Percentiles rank a stretch among this genome's conserved stretches.
Evolutionary conservation across 2,113 vertebrate species (phyloP).

Genomic region (Cottus gobio): DNA sequence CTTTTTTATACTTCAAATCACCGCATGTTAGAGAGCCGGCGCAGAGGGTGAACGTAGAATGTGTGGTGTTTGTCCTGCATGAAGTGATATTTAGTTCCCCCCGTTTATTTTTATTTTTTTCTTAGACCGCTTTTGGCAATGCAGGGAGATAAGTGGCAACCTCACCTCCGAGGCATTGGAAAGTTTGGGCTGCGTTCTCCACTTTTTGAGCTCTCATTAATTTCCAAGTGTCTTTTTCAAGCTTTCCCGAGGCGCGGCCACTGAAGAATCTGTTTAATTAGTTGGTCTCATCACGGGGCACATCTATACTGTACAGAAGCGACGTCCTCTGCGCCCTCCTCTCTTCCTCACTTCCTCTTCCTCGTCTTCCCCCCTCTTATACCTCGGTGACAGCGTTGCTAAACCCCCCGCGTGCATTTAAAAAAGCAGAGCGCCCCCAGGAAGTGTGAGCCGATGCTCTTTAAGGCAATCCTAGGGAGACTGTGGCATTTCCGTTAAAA

Average conservation of each 20-base stretch:
- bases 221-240: conserved; percentile 79
- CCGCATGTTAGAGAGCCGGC: conserved; percentile 59
- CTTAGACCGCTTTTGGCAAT: conserved; percentile 44
- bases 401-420: conserved; percentile 56
- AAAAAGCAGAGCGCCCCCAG: conserved; percentile 33
- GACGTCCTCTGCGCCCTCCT: conserved; percentile 73
- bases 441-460: conserved; percentile 39
- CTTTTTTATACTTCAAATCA: conserved; percentile 90
- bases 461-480: conserved; percentile 43
- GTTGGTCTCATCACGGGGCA: conserved; percentile 74
- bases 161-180: conserved; percentile 61
- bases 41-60: no score
- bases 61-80: conserved; percentile 31
- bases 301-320: conserved; percentile 72
- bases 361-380: conserved; percentile 49
- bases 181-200: conserved; percentile 57
- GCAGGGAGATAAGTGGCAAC: conserved; percentile 50
- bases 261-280: conserved; percentile 83
- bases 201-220: conserved; percentile 76
- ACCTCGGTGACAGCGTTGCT: conserved; percentile 49
- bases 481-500: conserved; percentile 30
- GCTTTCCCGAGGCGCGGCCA: conserved; percentile 77
- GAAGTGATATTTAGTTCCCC: conserved; percentile 47
- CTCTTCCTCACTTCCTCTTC: conserved; percentile 50
- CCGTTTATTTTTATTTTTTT: conserved; percentile 51